A percentile compares a stretch with the other conserved stretches of the same genome.
Evolutionary conservation across 2,888 invertebrate species (phyloP).

Genomic region (Ptycholaimellus sp.): DNA sequence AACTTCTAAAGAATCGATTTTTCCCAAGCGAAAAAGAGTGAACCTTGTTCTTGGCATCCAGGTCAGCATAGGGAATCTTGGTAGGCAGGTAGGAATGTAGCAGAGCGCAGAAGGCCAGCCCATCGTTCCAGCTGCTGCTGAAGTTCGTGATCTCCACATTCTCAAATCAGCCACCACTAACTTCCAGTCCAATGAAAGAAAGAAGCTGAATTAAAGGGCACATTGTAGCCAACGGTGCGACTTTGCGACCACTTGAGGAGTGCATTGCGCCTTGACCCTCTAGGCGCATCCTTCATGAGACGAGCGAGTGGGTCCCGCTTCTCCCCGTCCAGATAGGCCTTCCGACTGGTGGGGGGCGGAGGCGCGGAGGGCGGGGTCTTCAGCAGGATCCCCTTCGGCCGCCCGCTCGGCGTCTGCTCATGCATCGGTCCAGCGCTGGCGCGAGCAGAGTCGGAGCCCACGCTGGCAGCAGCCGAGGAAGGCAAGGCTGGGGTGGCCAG

Average conservation of each 20-base stretch:
- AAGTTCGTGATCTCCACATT: conserved; percentile 88
- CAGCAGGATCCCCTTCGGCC: conserved; percentile 1
- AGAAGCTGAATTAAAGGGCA: conserved; percentile 9
- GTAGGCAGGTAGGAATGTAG: conserved; percentile 68
- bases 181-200: too few species aligned
- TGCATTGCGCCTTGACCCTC: conserved; percentile 78
- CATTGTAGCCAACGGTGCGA: conserved; percentile 53
- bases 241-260: conserved; percentile 85
- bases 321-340: conserved; percentile 29
- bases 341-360: neutral
- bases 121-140: conserved; percentile 88
- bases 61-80: conserved; percentile 51
- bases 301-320: conserved; percentile 66
- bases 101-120: conserved; percentile 64
- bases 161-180: conserved; percentile 24
- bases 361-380: neutral
- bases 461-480: too few species aligned
- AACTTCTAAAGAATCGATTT: too few species aligned
- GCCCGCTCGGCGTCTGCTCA: neutral
- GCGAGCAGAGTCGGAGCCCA: too few species aligned
- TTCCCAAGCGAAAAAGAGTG: too few species aligned
- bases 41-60: conserved; percentile 43
- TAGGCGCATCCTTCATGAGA: conserved; percentile 50
- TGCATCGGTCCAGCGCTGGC: too few species aligned
- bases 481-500: too few species aligned